Base-by-base conservation (phyloP, 2,113 vertebrate species). In the Peromyscus leucopus region DNA sequence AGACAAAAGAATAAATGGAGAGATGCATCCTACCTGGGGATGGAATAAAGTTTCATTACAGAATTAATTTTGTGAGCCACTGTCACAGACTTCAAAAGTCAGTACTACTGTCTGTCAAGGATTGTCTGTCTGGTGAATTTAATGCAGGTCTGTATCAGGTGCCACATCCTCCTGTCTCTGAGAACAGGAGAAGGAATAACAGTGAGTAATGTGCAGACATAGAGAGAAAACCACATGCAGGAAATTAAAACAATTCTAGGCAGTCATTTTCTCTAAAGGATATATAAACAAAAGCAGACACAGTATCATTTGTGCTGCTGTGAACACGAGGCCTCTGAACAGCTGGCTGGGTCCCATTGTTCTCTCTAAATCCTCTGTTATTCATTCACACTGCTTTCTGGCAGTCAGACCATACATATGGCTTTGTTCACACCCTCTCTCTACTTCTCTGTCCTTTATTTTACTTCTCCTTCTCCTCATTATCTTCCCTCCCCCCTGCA, bases 211-310 rank as follows among this genome's bases (percentile, higher is more conserved):
- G 7, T 76, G 36, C 13, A 75, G 33, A 71, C 55, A 85, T 0
- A 4, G 59, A 65, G 65, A 21, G 36, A 55, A 17, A 28, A 22
- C 55, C 24, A 87, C 61, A 7, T 46, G 65, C 39, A 82, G 69
- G 83, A 90, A 63, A 89, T 22, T 17, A 80, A 80, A 31, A n/a
- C n/a, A 71, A 69, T 24, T 24, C 26, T 51, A 89, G 28, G 76
- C 7, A n/a, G 57, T 42, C 33, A 51, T 94, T 91, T 92, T 67
- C 75, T 75, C 61, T 85, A 48, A 75, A 86, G 72, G 33, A 92
- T 24, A 72, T 63, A 31, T 6, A 26, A 95, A 59, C 48, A 89
- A 21, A 92, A 92, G 33, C 69, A 76, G 88, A 93, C 71, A 46
- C n/a, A 65, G 13, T 26, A 26, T 80, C 89, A 71, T 86, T 75